Conservation (phyloP, 2,113 vertebrate species). For the Dryoscopus gambensis region DNA sequence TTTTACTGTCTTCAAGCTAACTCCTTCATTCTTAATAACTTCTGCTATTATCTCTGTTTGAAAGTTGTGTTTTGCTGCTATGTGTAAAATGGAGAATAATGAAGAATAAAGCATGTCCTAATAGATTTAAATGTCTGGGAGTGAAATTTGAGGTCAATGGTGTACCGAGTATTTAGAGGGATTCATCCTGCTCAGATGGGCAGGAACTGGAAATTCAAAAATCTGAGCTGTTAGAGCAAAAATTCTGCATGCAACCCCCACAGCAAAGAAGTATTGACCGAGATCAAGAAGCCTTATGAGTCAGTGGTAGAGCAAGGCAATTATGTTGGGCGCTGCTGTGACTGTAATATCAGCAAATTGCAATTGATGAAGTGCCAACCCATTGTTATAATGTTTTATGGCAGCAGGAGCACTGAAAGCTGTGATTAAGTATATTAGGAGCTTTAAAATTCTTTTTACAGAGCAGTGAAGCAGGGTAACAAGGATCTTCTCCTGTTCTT, state of each 20-base stretch:
- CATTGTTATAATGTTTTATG: slow-evolving; percentile 57
- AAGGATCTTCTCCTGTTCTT: background rate
- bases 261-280: background rate
- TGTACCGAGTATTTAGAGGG: background rate
- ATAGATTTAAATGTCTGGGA: background rate
- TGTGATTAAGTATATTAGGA: slow-evolving; percentile 54
- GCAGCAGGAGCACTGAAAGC: slow-evolving; percentile 38
- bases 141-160: background rate
- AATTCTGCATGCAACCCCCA: background rate
- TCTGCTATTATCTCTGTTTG: background rate
- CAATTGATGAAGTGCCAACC: slow-evolving; percentile 54
- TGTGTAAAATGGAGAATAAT: background rate
- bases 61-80: background rate
- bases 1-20: background rate
- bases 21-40: background rate
- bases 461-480: background rate
- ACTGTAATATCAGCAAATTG: slow-evolving; percentile 61
- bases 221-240: background rate
- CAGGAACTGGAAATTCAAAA: background rate
- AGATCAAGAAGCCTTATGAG: background rate
- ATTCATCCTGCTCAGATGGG: background rate
- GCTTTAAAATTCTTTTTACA: slow-evolving; percentile 26
- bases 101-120: background rate
- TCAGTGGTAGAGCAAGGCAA: background rate
- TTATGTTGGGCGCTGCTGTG: background rate